Percentiles rank a stretch among this genome's conserved stretches.
Evolutionary conservation across 2,888 invertebrate genomes (phyloP).

Genomic region (Glaucopsyche alexis): DNA sequence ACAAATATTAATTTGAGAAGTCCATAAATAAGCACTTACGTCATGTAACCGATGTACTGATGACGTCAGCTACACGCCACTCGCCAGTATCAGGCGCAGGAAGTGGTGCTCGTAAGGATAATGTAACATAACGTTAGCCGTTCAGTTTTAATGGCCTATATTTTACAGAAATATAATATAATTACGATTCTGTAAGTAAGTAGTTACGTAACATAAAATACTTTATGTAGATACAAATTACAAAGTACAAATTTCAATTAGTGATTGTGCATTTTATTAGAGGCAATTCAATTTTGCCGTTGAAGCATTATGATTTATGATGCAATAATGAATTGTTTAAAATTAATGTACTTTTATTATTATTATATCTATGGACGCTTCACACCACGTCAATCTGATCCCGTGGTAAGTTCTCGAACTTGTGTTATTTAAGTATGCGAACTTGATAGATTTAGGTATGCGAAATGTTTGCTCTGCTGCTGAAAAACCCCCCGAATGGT

Average conservation of each 20-base stretch:
- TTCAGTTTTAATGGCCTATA: not conserved
- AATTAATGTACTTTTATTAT: not conserved
- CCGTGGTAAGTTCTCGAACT: too few relatives aligned
- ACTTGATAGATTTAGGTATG: too few relatives aligned
- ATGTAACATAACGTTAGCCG: not conserved
- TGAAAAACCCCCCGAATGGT: too few relatives aligned
- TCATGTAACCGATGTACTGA: not conserved
- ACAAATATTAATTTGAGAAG: not conserved
- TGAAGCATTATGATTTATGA: not conserved
- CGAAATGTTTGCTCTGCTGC: too few relatives aligned
- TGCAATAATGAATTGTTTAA: not conserved
- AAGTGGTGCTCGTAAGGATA: conserved; percentile 8
- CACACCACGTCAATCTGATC: too few relatives aligned
- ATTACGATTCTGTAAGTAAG: not conserved
- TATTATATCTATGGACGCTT: too few relatives aligned
- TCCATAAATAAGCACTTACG: not conserved
- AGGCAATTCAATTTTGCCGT: not conserved
- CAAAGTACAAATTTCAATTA: not conserved
- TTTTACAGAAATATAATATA: not conserved
- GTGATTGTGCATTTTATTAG: not conserved
- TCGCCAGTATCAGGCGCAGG: not conserved
- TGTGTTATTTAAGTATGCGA: too few relatives aligned
- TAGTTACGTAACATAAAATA: not conserved
- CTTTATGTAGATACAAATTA: not conserved
- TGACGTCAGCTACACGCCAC: not conserved